Conservation (phyloP, 2,797 vertebrate species). For the Amazonetta brasiliensis region DNA sequence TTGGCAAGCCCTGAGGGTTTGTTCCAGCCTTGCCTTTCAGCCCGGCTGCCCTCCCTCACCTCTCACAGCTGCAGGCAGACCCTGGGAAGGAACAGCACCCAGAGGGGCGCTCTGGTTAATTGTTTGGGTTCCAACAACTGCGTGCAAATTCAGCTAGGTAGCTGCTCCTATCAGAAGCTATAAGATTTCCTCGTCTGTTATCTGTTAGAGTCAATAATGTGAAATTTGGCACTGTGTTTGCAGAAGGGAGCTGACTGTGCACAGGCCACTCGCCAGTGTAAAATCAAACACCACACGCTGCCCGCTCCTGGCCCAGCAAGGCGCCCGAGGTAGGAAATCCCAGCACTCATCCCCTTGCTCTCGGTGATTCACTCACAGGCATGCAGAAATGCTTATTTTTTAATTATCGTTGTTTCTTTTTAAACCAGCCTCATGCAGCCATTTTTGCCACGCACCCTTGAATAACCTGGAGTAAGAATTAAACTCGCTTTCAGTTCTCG, state of each 20-base stretch:
- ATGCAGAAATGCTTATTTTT: background rate
- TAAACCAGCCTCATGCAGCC: background rate
- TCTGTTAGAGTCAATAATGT: background rate
- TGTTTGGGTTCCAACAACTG: background rate
- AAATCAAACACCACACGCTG: background rate
- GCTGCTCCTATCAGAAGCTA: background rate
- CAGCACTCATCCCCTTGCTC: background rate
- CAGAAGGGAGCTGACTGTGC: background rate
- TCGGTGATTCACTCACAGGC: background rate
- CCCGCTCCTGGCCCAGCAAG: background rate
- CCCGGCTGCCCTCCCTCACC: background rate
- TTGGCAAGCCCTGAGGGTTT: background rate
- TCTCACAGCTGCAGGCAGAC: background rate
- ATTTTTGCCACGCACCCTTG: background rate
- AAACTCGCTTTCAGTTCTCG: constrained; percentile 2
- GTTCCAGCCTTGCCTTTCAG: background rate
- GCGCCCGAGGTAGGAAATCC: background rate
- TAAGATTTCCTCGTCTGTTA: background rate
- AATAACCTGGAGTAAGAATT: background rate
- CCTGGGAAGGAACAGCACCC: background rate
- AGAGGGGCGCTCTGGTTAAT: background rate
- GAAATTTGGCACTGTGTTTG: background rate
- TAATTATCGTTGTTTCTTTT: background rate
- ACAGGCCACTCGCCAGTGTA: background rate
- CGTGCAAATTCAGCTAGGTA: background rate